phyloP scores from a whole-genome alignment of 2,797 vertebrate species.

The Tolypeutes matacus region DNA sequence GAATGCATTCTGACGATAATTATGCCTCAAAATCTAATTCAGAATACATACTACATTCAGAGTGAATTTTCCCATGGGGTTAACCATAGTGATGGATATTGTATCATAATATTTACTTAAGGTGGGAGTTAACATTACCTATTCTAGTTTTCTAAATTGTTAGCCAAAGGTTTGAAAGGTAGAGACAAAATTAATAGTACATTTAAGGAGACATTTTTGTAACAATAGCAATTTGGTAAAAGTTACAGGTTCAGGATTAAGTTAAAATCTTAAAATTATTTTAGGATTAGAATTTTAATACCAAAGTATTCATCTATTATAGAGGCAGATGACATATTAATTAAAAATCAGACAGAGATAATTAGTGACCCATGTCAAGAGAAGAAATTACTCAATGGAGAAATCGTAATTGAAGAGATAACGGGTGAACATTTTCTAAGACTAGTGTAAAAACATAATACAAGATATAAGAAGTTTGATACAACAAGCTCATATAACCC shows the following conservation, averaged over 20 bases:
- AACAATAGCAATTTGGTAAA: not conserved
- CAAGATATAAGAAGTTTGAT: not conserved
- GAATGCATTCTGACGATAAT: not conserved
- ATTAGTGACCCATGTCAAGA: not conserved
- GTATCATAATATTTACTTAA: not conserved
- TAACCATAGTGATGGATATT: not conserved
- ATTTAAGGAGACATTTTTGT: not conserved
- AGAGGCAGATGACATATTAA: not conserved
- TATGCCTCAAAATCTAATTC: not conserved
- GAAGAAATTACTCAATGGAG: not conserved
- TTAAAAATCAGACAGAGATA: not conserved
- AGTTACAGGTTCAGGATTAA: not conserved
- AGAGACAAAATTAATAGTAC: not conserved
- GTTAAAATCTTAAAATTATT: not conserved
- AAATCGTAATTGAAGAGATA: not conserved
- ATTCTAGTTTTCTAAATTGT: not conserved
- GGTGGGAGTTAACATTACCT: not conserved
- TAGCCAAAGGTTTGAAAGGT: not conserved
- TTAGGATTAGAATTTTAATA: not conserved
- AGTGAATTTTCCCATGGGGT: not conserved
- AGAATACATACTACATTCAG: not conserved
- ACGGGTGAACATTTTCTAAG: not conserved
- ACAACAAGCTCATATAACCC: not conserved
- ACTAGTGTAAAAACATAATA: not conserved
- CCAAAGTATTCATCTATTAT: not conserved